Conservation (phyloP, 1,140 invertebrate species). For the Drosophila lini region DNA sequence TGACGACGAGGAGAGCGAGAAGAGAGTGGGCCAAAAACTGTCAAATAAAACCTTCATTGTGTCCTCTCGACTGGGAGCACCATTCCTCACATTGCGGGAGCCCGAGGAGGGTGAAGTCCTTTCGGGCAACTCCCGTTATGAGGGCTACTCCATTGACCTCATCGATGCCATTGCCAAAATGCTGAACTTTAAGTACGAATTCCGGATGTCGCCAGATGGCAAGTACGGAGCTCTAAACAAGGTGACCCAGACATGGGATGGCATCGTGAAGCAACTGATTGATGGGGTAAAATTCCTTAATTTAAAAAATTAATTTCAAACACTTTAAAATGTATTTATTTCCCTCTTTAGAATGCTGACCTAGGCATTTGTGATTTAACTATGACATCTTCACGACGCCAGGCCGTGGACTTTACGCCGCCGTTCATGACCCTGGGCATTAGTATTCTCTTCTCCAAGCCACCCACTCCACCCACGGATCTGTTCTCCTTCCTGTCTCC, state of each 20-base stretch:
- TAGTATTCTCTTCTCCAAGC: constrained; percentile 91
- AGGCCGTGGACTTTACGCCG: constrained; percentile 94
- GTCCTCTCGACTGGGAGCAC: constrained; percentile 89
- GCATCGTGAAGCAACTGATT: constrained; percentile 92
- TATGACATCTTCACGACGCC: constrained; percentile 93
- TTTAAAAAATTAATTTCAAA: not conserved
- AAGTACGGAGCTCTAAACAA: constrained; percentile 90
- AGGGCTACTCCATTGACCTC: constrained; percentile 93
- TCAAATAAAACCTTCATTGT: constrained; percentile 87
- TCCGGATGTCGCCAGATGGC: constrained; percentile 89
- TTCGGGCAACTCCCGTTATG: constrained; percentile 87
- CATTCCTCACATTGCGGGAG: constrained; percentile 87
- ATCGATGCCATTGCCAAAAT: constrained; percentile 90
- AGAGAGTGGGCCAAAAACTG: constrained; percentile 84
- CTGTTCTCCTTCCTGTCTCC: constrained; percentile 95
- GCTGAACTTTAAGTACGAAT: constrained; percentile 91
- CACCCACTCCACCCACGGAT: constrained; percentile 88
- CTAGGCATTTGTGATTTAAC: constrained; percentile 96
- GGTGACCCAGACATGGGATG: constrained; percentile 92
- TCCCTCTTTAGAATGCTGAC: constrained; percentile 90
- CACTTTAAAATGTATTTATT: not conserved
- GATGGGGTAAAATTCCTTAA: constrained; percentile 87
- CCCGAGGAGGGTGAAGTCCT: constrained; percentile 83
- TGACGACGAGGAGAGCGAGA: constrained; percentile 84
- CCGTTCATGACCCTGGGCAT: constrained; percentile 95